Base-by-base conservation (phyloP, 2,888 invertebrate genomes). In the Eupithecia centaureata region DNA sequence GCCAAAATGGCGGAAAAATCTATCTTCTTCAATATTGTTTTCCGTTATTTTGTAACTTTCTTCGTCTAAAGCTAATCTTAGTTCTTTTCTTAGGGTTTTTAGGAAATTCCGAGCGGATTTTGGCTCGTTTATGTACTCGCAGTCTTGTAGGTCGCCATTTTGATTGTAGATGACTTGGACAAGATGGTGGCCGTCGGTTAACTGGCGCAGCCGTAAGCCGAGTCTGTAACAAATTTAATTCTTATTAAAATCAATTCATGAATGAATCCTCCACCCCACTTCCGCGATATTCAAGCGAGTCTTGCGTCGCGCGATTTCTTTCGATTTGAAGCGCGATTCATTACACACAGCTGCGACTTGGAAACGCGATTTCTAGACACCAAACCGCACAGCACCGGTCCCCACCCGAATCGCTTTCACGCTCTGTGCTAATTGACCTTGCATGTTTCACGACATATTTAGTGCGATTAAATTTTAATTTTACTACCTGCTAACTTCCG, bases 91-190 rank as follows among this genome's bases (percentile, higher is more conserved):
- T 81, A 96, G 91, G 32, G 92, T 92, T 84, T 90, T 90, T 66
- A 95, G 86, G 87, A 96, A 96, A 77, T 94, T 91, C 82, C 91
- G 88, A 0, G 95, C 94, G 51, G 94, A 88, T 83, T 88, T 91
- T 33, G 86, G 85, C 76, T 95, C 94, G 4, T 94, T 90, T 64
- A 95, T 89, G 82, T 94, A 95, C 83, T 96, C 96, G 85, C 96
- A 96, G 87, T 96, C 96, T 81, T 94, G 93, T 5, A 96, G 88
- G 67, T 86, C 89, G 76, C 94, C 94, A 78, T 93, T 91, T 77
- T 93, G 93, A 63, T 94, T 91, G 91, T 95, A 96, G 75, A 96
- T 96, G 38, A 96, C 86, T 87, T 96, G 96, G 58, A 96, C 94
- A 84, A 96, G 94, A 86, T 95, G 95, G 76, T 92, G 91, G 66